A percentile compares a stretch with the other conserved stretches of the same genome.
phyloP scores from a whole-genome alignment of 2,113 vertebrate species.

The Cottus gobio region DNA sequence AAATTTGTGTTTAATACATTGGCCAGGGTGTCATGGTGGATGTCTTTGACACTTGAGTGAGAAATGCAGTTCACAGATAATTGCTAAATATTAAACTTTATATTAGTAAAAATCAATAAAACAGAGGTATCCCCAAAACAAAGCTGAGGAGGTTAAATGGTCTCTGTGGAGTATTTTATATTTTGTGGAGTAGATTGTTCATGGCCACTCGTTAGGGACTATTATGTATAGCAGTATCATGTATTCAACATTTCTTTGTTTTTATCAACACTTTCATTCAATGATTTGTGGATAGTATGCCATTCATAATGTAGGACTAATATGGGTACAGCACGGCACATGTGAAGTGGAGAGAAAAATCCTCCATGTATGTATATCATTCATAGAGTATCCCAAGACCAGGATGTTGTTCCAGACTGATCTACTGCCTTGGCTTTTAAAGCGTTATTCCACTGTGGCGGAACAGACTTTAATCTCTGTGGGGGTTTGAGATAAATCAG shows the following conservation, averaged over 20 bases:
- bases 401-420: conserved; percentile 34
- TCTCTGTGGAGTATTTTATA: not conserved
- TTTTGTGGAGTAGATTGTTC: not conserved
- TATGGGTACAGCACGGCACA: conserved; percentile 36
- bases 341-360: conserved; percentile 1
- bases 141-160: not conserved
- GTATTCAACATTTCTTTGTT: not conserved
- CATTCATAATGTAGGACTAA: not conserved
- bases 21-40: not conserved
- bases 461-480: conserved; percentile 2
- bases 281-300: not conserved
- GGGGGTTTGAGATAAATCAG: not conserved
- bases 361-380: not conserved
- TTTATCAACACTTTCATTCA: not conserved
- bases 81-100: not conserved
- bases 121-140: not conserved
- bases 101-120: not conserved
- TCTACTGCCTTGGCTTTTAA: conserved; percentile 56
- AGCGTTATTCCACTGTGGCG: conserved; percentile 31
- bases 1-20: conserved; percentile 6
- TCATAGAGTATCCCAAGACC: not conserved
- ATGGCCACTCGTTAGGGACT: not conserved
- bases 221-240: not conserved
- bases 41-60: not conserved
- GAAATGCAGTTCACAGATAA: not conserved